Evolutionary conservation across 92 coral and sea anemone species (phyloP).

Genomic region (Ricordea florida): DNA sequence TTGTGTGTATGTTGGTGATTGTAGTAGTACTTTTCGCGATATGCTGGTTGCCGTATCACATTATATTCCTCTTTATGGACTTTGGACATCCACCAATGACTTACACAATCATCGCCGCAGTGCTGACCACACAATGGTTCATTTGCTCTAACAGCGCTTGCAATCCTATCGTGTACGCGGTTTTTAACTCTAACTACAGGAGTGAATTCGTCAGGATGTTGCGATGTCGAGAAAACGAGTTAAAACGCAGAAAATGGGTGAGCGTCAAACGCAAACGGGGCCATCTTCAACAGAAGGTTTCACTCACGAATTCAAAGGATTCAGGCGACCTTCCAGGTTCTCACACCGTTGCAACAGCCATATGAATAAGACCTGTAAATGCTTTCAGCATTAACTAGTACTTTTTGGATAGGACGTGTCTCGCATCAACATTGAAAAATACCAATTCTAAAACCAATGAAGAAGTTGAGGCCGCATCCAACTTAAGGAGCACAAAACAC

Average conservation of each 20-base stretch:
- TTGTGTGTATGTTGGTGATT: constrained; percentile 61
- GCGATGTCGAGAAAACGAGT: background rate
- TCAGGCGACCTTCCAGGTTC: no score
- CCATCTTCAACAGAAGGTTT: background rate
- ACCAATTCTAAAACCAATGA: no score
- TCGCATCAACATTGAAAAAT: no score
- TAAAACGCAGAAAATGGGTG: no score
- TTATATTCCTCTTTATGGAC: constrained; percentile 73
- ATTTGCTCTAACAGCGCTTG: constrained; percentile 78
- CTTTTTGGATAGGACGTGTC: no score
- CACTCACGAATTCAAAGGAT: background rate
- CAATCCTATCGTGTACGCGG: constrained; percentile 76
- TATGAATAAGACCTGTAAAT: no score
- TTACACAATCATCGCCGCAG: constrained; percentile 27
- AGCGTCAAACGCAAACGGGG: no score
- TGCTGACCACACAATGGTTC: constrained; percentile 69
- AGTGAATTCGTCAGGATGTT: constrained; percentile 64
- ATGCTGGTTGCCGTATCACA: constrained; percentile 80
- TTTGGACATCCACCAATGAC: constrained; percentile 53
- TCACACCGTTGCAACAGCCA: no score
- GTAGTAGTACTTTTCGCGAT: constrained; percentile 70
- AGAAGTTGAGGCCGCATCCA: no score
- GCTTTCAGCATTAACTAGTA: no score
- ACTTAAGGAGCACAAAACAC: no score
- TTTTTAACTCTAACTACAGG: constrained; percentile 64